phyloP scores from a whole-genome alignment of 1,140 invertebrate species.

The Zaprionus davidi region DNA sequence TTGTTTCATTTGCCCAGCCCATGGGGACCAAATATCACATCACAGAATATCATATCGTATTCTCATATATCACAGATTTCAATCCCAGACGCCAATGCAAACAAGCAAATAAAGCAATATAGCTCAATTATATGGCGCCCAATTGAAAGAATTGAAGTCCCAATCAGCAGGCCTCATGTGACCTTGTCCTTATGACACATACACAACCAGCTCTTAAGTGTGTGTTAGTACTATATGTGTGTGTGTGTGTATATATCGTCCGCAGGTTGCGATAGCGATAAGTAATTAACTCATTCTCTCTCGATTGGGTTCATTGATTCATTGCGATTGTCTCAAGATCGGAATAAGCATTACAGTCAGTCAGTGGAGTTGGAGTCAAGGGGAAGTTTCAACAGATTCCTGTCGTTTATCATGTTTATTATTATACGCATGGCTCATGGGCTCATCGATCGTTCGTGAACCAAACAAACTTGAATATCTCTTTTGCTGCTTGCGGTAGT shows the following conservation, averaged over 20 bases:
- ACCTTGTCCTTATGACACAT: conserved; percentile 38
- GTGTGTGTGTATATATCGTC: not conserved
- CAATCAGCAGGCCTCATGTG: conserved; percentile 6
- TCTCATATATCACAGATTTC: conserved; percentile 28
- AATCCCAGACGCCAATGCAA: conserved; percentile 58
- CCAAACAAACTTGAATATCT: not conserved
- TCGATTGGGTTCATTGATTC: conserved; percentile 39
- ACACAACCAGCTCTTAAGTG: not conserved
- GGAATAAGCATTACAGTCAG: not conserved
- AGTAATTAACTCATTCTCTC: not conserved
- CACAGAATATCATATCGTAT: not conserved
- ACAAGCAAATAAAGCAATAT: conserved; percentile 59
- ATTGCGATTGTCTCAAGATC: conserved; percentile 31
- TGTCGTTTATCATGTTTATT: conserved; percentile 20
- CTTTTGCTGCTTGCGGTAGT: not conserved
- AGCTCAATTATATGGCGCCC: conserved; percentile 22
- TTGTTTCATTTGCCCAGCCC: conserved; percentile 41
- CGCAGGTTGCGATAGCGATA: conserved; percentile 1
- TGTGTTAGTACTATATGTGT: not conserved
- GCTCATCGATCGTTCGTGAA: conserved; percentile 1
- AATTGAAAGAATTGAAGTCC: conserved; percentile 28
- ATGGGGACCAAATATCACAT: conserved; percentile 30
- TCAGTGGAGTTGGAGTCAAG: conserved; percentile 14
- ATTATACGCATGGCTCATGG: not conserved
- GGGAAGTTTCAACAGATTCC: not conserved